Evolutionary conservation across 2,113 vertebrate genomes (phyloP).

Genomic region (Cephalopterus ornatus): DNA sequence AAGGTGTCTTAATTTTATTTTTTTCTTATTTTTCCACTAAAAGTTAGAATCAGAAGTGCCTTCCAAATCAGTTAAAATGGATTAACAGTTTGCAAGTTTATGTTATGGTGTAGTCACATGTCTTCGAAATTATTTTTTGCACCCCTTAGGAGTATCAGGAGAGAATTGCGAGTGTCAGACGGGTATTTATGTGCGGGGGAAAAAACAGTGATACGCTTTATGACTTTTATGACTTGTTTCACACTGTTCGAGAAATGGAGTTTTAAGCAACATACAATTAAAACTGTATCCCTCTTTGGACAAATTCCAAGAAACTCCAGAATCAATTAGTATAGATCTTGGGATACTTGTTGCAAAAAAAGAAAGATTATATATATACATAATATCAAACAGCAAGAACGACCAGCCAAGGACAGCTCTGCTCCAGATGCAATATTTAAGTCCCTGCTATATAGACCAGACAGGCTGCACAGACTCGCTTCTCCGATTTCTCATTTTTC

Average conservation of each 20-base stretch:
- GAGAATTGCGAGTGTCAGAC: constrained; percentile 11
- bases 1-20: neutral
- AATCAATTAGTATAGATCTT: constrained; percentile 63
- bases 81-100: constrained; percentile 47
- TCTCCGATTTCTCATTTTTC: neutral
- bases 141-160: constrained; percentile 29
- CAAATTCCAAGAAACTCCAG: constrained; percentile 61
- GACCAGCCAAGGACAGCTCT: neutral
- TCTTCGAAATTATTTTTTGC: constrained; percentile 40
- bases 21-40: neutral
- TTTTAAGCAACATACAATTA: constrained; percentile 73
- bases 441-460: neutral
- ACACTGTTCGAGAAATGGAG: constrained; percentile 69
- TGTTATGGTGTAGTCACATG: neutral
- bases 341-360: constrained; percentile 70
- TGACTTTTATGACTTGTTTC: constrained; percentile 71
- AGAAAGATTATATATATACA: neutral
- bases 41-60: neutral
- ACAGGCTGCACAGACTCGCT: neutral
- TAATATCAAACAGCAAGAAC: neutral
- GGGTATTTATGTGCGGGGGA: constrained; percentile 11
- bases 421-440: neutral
- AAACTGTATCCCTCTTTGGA: constrained; percentile 68
- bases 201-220: constrained; percentile 27
- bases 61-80: constrained; percentile 40